Conservation (phyloP, 2,888 invertebrate genomes). For the Rotaria macrura region DNA sequence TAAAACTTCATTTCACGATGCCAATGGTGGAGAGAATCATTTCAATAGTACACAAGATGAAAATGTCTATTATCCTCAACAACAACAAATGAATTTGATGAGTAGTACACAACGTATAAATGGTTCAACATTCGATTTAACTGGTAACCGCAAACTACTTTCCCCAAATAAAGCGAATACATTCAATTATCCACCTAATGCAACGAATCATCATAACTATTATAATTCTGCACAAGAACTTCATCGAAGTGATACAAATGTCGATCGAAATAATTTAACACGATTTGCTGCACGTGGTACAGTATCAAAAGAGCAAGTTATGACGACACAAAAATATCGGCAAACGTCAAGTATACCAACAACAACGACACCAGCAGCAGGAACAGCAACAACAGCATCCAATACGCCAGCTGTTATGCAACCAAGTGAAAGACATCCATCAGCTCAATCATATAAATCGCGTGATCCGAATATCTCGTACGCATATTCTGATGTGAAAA, state of each 20-base stretch:
- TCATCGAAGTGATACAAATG: neutral
- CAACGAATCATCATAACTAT: neutral
- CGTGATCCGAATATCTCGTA: conserved; percentile 43
- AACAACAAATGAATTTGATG: neutral
- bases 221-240: neutral
- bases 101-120: neutral
- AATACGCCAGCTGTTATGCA: too few relatives aligned
- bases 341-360: neutral
- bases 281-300: neutral
- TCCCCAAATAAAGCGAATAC: neutral
- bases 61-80: neutral
- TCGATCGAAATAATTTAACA: neutral
- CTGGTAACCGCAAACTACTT: neutral
- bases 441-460: conserved; percentile 39
- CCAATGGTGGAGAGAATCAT: neutral
- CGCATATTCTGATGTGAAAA: conserved; percentile 43
- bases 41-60: neutral
- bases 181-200: neutral
- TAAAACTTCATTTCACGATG: neutral
- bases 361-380: neutral
- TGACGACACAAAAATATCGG: neutral
- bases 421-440: neutral
- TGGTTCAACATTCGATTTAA: neutral
- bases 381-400: neutral
- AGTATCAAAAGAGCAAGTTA: neutral